Evolutionary conservation across 2,113 vertebrate species (phyloP).

Genomic region (Paramisgurnus dabryanus): DNA sequence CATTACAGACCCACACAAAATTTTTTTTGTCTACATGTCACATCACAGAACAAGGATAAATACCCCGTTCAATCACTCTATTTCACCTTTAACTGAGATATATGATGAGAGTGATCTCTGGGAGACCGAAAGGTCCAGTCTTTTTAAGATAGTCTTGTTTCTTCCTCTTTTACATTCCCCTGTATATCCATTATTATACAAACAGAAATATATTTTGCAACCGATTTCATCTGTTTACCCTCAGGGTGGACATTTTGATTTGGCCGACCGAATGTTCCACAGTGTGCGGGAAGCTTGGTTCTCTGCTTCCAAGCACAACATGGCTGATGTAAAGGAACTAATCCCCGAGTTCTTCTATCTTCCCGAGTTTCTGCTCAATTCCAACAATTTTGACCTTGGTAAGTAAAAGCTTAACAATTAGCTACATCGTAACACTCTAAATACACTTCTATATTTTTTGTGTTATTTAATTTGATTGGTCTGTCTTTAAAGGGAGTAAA

Average conservation of each 20-base stretch:
- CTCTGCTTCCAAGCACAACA: conserved; percentile 97
- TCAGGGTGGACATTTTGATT: conserved; percentile 96
- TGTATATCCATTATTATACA: background rate
- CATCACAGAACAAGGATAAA: too few relatives aligned
- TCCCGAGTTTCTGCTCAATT: conserved; percentile 95
- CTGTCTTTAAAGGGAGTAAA: conserved; percentile 82
- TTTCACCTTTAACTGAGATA: background rate
- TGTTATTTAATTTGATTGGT: background rate
- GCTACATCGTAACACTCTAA: background rate
- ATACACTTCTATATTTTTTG: background rate
- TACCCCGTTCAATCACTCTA: too few relatives aligned
- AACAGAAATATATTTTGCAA: background rate
- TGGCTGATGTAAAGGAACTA: conserved; percentile 98
- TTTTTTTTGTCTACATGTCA: too few relatives aligned
- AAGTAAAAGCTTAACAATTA: conserved; percentile 30
- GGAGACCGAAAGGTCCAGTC: background rate
- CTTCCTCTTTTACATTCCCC: too few relatives aligned
- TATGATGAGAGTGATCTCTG: background rate
- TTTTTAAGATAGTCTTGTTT: background rate
- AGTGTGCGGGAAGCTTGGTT: conserved; percentile 95
- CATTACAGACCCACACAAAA: too few relatives aligned
- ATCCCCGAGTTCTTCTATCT: conserved; percentile 99
- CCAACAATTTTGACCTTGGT: conserved; percentile 98
- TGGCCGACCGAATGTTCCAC: conserved; percentile 99
- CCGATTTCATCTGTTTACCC: conserved; percentile 7